A percentile compares a stretch with the other conserved stretches of the same genome.
Evolutionary conservation across 2,888 invertebrate species (phyloP).

Genomic region (Cremastinae sp.): DNA sequence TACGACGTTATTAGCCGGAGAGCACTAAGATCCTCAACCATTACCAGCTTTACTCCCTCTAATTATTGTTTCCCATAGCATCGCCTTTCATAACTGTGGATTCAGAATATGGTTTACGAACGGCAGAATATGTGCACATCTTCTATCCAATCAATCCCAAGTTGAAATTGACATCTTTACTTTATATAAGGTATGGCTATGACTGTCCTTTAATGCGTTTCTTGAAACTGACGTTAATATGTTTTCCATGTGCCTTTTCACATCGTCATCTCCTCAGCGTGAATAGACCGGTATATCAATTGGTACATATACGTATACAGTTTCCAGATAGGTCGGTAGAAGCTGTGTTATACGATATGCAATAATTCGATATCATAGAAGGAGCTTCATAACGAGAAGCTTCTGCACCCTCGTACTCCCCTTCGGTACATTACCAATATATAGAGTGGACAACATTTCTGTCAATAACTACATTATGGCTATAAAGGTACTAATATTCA

Average conservation of each 20-base stretch:
- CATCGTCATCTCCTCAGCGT: neutral
- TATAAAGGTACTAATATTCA: too few species aligned
- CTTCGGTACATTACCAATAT: neutral
- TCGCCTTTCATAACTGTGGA: constrained; percentile 25
- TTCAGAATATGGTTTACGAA: constrained; percentile 12
- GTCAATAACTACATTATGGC: too few species aligned
- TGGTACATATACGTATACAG: neutral
- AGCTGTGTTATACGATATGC: constrained; percentile 16
- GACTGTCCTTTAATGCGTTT: too few species aligned
- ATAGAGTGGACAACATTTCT: neutral
- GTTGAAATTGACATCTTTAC: too few species aligned
- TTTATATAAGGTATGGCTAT: too few species aligned
- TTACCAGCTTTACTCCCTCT: constrained; percentile 1
- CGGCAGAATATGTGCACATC: too few species aligned
- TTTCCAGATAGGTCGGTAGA: neutral
- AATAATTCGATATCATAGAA: constrained; percentile 43
- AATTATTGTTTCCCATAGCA: constrained; percentile 13
- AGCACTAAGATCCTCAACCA: constrained; percentile 17
- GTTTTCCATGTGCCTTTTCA: constrained; percentile 15
- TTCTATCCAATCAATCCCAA: too few species aligned
- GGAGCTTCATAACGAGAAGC: neutral
- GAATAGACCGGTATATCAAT: neutral
- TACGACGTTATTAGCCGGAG: constrained; percentile 42
- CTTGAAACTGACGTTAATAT: too few species aligned
- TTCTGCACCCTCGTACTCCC: neutral